These are phyloP conservation scores for Lumbricus terrestris DNA, from an alignment of 2,888 invertebrate genomes.

Conservation along the genomic window DNA sequence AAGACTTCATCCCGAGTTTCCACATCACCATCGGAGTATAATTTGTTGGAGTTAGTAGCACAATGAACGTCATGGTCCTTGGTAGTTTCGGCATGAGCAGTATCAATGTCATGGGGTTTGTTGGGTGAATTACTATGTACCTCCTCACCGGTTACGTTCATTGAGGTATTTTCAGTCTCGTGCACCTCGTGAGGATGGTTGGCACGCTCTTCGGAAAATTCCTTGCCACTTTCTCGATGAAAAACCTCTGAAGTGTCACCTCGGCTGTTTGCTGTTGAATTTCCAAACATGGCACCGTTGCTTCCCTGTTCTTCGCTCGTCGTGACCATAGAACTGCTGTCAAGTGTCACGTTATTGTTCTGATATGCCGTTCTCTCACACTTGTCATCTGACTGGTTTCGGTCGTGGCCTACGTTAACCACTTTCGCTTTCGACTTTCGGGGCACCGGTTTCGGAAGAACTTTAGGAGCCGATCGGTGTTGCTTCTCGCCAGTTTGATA, in stretches of 20 bases:
- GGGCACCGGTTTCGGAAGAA: neutral
- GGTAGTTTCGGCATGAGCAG: neutral
- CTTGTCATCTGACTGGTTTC: neutral
- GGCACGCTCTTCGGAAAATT: neutral
- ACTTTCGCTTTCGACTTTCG: neutral
- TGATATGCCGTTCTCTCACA: neutral
- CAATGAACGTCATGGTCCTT: neutral
- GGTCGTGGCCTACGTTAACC: neutral
- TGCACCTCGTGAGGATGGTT: neutral
- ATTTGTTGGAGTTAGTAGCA: neutral
- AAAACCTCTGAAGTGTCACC: neutral
- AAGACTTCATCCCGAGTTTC: neutral
- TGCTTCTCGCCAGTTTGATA: neutral
- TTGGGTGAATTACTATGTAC: neutral
- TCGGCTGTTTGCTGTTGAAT: neutral
- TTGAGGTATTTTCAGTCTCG: neutral
- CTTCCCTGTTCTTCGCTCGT: neutral
- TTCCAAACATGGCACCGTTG: neutral
- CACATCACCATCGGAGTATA: neutral
- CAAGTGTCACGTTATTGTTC: neutral
- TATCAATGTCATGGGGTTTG: neutral
- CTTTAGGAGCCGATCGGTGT: neutral
- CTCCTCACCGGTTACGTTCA: neutral
- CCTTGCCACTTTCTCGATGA: neutral
- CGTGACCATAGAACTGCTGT: neutral